Base-by-base conservation (phyloP, 92 coral and sea anemone genomes). In the Scolanthus callimorphus region DNA sequence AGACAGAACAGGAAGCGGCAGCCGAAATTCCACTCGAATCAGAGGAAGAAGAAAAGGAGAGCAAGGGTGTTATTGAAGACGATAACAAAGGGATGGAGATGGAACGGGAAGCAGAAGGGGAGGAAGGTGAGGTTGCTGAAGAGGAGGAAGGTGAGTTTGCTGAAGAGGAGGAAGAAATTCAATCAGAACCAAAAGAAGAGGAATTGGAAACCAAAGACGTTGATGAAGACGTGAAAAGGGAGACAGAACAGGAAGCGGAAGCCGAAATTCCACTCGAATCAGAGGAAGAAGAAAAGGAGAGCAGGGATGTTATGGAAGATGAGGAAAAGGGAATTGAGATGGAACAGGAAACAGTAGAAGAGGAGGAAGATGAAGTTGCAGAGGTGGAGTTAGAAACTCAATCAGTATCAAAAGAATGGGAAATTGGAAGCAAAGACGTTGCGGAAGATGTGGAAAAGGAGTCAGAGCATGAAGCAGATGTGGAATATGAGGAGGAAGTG, bases 341-440 rank as follows among this genome's bases (percentile, higher is more conserved):
- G 49, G 30, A 15, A 29, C 10, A 25, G 9, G 27, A 57, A 62
- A 27, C n/a, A 10, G 55, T 23, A 22, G 50, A 62, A 28, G 44
- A 15, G 8, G 8, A 34, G 41, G 6, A 6, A 6, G 11, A 44
- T 17, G 26, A 38, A 0, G 21, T 34, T 34, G 28, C 51, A 20
- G 11, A 26, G 26, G 39, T 3, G 29, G 20, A 22, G 2, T 54
- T 21, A 0, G 28, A 3, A 3, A 25, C 17, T 0, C 22, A 17
- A 17, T 17, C 1, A 11, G 55, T 44, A 15, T 4, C 12, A 27
- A 44, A 62, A 17, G 45, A 44, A 29, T 9, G 26, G 13, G 67
- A 45, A 21, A 23, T 4, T 22, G n/a, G 23, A 9, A 25, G n/a
- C 3, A 21, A 2, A 26, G 26, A 26, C n/a, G 67, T 6, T 39